Evolutionary conservation across 2,888 invertebrate genomes (phyloP).

Genomic region (Xestia rhomboidea): DNA sequence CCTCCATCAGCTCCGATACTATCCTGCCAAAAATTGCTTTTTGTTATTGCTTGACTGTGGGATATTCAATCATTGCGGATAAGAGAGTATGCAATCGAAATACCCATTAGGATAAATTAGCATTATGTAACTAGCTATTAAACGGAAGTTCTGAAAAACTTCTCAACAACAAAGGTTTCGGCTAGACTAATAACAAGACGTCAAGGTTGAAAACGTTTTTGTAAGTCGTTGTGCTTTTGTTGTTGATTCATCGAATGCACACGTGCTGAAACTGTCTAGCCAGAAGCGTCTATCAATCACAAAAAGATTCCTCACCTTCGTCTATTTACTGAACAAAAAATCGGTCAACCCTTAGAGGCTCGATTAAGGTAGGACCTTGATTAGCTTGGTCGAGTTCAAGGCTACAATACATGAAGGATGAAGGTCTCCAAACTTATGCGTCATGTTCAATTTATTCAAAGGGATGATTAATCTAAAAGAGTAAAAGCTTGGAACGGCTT

Average conservation of each 20-base stretch:
- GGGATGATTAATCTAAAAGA: slow-evolving; percentile 21
- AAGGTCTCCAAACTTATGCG: slow-evolving; percentile 15
- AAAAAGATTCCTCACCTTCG: slow-evolving; percentile 45
- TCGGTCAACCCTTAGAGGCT: too few relatives aligned
- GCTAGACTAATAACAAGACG: slow-evolving; percentile 16
- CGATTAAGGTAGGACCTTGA: slow-evolving; percentile 34
- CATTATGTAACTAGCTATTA: not conserved
- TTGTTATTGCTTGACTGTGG: slow-evolving; percentile 48
- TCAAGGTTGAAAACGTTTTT: slow-evolving; percentile 40
- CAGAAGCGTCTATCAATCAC: not conserved
- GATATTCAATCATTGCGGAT: not conserved
- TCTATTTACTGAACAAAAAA: slow-evolving; percentile 37
- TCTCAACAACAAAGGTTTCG: slow-evolving; percentile 1
- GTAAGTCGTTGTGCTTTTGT: slow-evolving; percentile 18
- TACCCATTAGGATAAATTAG: not conserved
- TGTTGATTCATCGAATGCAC: slow-evolving; percentile 24
- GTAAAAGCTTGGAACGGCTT: not conserved
- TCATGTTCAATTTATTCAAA: slow-evolving; percentile 24
- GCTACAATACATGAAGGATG: not conserved
- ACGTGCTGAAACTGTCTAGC: slow-evolving; percentile 12
- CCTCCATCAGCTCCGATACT: slow-evolving; percentile 94
- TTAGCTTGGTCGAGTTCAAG: slow-evolving; percentile 31
- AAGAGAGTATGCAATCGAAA: not conserved
- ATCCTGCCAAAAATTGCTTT: slow-evolving; percentile 88
- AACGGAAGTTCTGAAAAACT: slow-evolving; percentile 18